Conservation (phyloP, 2,888 invertebrate genomes). For the Meganola albula region DNA sequence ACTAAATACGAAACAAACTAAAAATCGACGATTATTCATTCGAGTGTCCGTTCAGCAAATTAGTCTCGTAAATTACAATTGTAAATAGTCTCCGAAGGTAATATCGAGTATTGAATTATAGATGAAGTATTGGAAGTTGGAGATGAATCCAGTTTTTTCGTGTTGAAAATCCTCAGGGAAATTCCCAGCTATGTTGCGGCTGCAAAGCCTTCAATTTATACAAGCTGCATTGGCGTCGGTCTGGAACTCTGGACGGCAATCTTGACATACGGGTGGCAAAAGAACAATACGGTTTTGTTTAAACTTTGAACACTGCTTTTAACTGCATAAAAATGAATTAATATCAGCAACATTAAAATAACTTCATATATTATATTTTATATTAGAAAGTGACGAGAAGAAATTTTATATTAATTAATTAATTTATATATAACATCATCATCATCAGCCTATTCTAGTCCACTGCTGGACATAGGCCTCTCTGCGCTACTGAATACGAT, state of each 20-base stretch:
- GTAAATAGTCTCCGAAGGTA: slow-evolving; percentile 49
- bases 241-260: slow-evolving; percentile 60
- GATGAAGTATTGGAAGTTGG: slow-evolving; percentile 53
- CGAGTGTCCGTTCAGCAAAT: slow-evolving; percentile 40
- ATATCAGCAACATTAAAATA: too few species aligned
- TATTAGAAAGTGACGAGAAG: too few species aligned
- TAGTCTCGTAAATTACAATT: slow-evolving; percentile 52
- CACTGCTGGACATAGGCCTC: too few species aligned
- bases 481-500: too few species aligned
- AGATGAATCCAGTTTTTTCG: slow-evolving; percentile 52
- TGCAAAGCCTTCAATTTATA: slow-evolving; percentile 70
- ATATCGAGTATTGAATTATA: slow-evolving; percentile 63
- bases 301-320: too few species aligned
- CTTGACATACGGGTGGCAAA: slow-evolving; percentile 50
- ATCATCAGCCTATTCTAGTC: too few species aligned
- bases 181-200: slow-evolving; percentile 55
- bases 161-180: slow-evolving; percentile 66
- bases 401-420: too few species aligned
- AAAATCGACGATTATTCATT: slow-evolving; percentile 37
- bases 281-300: slow-evolving; percentile 53
- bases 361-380: too few species aligned
- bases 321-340: too few species aligned
- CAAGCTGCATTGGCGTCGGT: slow-evolving; percentile 58
- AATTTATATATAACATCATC: too few species aligned
- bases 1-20: too few species aligned